Base-by-base conservation (phyloP, 2,888 invertebrate species). In the Orthosia gothica region DNA sequence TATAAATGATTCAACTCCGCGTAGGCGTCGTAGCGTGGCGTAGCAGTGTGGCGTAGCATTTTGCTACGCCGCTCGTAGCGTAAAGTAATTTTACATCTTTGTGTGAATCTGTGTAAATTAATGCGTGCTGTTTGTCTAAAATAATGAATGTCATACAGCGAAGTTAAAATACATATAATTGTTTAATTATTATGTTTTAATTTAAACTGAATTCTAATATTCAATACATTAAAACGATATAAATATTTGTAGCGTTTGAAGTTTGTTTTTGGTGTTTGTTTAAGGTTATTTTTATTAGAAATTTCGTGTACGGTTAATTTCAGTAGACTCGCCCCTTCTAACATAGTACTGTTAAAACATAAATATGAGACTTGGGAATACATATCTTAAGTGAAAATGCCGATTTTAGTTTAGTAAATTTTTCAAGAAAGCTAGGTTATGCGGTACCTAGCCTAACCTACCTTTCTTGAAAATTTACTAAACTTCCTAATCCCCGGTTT, bases 11-110 rank as follows among this genome's bases (percentile, higher is more conserved):
- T 68, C 45, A 20, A 54, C 15, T 26, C 12, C 12, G 20, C 71
- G 76, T 81, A 70, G 76, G 58, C 65, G 12, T 55, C 69, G 72
- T 81, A 81, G 81, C 76, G 32, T 50, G 23, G 23, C 73, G 65
- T 79, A 79, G 79, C 79, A 58, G 62, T 55, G 57, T 65, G 64
- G 57, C 57, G 69, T 81, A 81, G 81, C 81, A 65, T 63, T 62
- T 54, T 62, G 81, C 76, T 75, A 68, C 76, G 45, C 40, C 57
- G n/a, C 32, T 16, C 62, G 65, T 74, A 68, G 67, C 57, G 9
- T 26, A 58, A 66, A 58, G 50, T 69, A 69, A 66, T 66, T 66
- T 75, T 54, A 47, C 5, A 66, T 74, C 55, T 71, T 67, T 45
- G 47, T 59, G 50, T 59, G 13, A 67, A 74, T 63, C 45, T 66